Base-by-base conservation (phyloP, 2,113 vertebrate genomes). In the Zapus hudsonius region DNA sequence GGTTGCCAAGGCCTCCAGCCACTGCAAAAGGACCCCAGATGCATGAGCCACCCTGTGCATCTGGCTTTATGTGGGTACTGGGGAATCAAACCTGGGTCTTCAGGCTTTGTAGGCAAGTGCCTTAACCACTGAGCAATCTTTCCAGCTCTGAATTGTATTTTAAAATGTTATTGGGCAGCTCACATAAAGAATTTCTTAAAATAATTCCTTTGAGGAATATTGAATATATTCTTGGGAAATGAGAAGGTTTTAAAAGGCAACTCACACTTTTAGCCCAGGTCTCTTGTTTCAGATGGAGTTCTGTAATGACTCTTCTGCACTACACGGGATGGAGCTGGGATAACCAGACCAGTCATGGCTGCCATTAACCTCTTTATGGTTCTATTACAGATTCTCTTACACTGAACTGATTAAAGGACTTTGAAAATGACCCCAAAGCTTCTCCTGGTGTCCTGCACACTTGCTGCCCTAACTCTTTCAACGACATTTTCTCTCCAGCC, bases 341-440 rank as follows among this genome's bases (percentile, higher is more conserved):
- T 89, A 40, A 67, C 38, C 63, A 25, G 80, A 5, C 1, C 5
- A 3, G 1, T 66, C 63, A 75, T 44, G 94, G 78, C 73, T 89
- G 25, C 16, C 57, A 69, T 73, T 95, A 73, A 92, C 63, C 92
- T 96, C 33, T 90, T 0, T 95, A 42, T 98, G 66, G 87, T 93
- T 97, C 40, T 61, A 95, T 88, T 69, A 72, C 96, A 98, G 98
- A 89, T 96, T 80, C 1, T 66, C 66, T 94, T 94, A 52, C 47
- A 23, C 81, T 94, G 89, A 87, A 69, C 63, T 86, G 87, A 93
- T 66, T 90, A 40, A n/a, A 91, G 84, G 27, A 57, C 81, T 93
- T 75, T 95, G 94, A 96, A 96, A 95, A 94, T 76, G 97, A 87
- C 94, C 94, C 94, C 94, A 70, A 97, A 84, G 89, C 78, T 55